phyloP scores from a whole-genome alignment of 1,140 invertebrate genomes.

The Antheraea mylitta region DNA sequence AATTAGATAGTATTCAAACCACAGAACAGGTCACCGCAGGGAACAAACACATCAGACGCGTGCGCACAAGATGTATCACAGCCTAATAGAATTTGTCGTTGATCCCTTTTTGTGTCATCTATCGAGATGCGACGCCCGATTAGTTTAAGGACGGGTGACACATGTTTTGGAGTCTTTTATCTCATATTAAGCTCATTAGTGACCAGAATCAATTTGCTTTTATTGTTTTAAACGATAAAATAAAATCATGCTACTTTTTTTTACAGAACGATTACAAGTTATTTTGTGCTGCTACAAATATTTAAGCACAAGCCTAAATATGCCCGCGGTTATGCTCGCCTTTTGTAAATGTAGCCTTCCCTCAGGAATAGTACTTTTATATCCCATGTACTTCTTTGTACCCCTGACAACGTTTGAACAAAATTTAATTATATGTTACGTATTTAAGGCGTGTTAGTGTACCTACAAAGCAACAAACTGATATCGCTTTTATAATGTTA shows the following conservation, averaged over 20 bases:
- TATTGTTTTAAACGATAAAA: conserved; percentile 27
- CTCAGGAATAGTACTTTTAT: too few species aligned
- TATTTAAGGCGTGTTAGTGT: too few species aligned
- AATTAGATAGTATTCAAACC: conserved; percentile 1
- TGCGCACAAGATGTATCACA: conserved; percentile 54
- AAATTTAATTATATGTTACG: too few species aligned
- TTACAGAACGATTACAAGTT: not conserved
- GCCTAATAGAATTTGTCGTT: conserved; percentile 67
- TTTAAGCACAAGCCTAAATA: not conserved
- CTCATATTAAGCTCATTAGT: conserved; percentile 60
- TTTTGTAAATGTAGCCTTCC: too few species aligned
- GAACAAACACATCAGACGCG: conserved; percentile 35
- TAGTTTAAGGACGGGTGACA: conserved; percentile 75
- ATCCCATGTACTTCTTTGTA: too few species aligned
- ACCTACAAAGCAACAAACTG: too few species aligned
- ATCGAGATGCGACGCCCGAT: conserved; percentile 63
- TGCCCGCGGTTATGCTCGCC: too few species aligned
- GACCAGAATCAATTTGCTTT: conserved; percentile 32
- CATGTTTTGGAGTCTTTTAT: conserved; percentile 70
- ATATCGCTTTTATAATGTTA: too few species aligned
- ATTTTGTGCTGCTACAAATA: not conserved
- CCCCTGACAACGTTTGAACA: too few species aligned
- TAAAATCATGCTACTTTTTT: conserved; percentile 2
- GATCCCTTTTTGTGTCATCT: conserved; percentile 59
- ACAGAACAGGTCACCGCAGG: not conserved